A percentile compares a stretch with the other conserved stretches of the same genome.
These are phyloP conservation scores for Vannuccia rotundouncinata DNA, from an alignment of 2,888 invertebrate species.

Conservation along the genomic window DNA sequence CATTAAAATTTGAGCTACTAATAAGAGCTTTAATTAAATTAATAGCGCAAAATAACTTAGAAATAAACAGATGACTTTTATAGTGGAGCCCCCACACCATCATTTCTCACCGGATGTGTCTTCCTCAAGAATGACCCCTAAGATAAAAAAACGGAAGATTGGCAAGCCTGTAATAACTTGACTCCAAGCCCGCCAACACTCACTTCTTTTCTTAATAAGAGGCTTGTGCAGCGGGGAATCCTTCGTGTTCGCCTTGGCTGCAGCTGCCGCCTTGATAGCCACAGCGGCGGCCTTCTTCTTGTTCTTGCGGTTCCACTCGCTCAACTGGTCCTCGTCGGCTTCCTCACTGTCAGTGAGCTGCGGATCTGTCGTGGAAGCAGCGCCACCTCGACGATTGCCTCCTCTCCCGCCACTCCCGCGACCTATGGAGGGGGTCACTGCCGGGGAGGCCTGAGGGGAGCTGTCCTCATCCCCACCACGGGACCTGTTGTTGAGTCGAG, in stretches of 20 bases:
- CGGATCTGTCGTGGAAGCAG: background rate
- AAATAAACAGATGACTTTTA: too few species aligned
- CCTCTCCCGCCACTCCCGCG: background rate
- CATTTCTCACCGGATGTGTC: too few species aligned
- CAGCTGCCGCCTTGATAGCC: background rate
- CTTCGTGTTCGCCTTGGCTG: background rate
- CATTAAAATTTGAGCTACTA: too few species aligned
- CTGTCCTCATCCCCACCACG: background rate
- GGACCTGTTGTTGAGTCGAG: background rate
- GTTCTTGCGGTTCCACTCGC: constrained; percentile 6
- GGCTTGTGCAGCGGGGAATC: background rate
- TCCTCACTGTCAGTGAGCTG: background rate
- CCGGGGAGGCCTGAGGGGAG: background rate
- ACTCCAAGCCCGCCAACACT: too few species aligned
- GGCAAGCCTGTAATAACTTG: too few species aligned
- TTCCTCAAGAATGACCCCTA: too few species aligned
- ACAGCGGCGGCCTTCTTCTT: constrained; percentile 12
- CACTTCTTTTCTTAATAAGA: constrained; percentile 6
- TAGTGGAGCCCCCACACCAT: too few species aligned
- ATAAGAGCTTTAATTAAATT: too few species aligned
- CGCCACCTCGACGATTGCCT: background rate
- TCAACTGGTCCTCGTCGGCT: background rate
- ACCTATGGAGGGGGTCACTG: background rate
- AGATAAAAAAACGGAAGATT: too few species aligned
- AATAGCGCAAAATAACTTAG: too few species aligned